Conservation (phyloP, 2,797 vertebrate genomes). For the Novumbra hubbsi region DNA sequence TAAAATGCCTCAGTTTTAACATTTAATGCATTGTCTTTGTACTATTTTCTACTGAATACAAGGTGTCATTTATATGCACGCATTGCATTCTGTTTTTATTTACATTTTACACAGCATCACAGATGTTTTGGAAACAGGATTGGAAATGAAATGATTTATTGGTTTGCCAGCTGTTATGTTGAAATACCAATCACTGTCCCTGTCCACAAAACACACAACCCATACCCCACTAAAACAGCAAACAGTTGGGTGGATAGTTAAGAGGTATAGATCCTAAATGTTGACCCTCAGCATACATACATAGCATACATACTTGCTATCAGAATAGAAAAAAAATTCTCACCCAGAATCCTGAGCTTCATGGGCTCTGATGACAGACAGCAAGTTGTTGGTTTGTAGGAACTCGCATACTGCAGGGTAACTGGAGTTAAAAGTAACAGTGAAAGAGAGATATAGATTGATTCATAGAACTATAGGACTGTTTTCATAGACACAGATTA, state of each 20-base stretch:
- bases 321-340: too few species aligned
- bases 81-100: too few species aligned
- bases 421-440: constrained; percentile 64
- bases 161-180: not conserved
- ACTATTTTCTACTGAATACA: too few species aligned
- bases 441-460: constrained; percentile 25
- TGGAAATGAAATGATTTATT: not conserved
- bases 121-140: too few species aligned
- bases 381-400: constrained; percentile 98
- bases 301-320: too few species aligned
- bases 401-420: constrained; percentile 98
- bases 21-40: too few species aligned
- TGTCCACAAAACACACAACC: not conserved
- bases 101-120: too few species aligned
- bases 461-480: not conserved
- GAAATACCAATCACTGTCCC: not conserved
- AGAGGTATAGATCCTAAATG: not conserved
- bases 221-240: not conserved
- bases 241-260: not conserved
- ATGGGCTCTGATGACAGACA: constrained; percentile 97
- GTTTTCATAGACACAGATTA: too few species aligned
- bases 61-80: too few species aligned
- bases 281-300: too few species aligned
- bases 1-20: too few species aligned
- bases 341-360: constrained; percentile 98